These are phyloP conservation scores for Aricia artaxerxes DNA, from an alignment of 2,888 invertebrate genomes.

Conservation along the genomic window DNA sequence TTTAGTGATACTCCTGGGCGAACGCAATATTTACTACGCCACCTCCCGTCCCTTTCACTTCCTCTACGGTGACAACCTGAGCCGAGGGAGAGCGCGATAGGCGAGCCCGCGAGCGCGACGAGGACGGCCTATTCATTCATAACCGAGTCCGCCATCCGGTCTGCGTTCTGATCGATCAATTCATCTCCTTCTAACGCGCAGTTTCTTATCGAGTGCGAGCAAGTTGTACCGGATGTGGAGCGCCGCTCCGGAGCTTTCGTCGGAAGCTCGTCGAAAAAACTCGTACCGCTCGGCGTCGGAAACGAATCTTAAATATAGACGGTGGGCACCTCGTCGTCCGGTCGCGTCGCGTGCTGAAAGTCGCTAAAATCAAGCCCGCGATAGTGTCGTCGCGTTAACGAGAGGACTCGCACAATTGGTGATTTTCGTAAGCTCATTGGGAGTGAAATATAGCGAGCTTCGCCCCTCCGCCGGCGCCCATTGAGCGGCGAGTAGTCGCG, in stretches of 20 bases:
- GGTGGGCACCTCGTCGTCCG: constrained; percentile 29
- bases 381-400: constrained; percentile 49
- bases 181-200: constrained; percentile 77
- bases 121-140: constrained; percentile 77
- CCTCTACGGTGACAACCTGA: constrained; percentile 77
- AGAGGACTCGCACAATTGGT: constrained; percentile 72
- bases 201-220: constrained; percentile 73
- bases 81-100: constrained; percentile 61
- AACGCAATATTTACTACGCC: constrained; percentile 79
- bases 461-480: constrained; percentile 77
- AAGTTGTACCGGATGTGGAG: constrained; percentile 75
- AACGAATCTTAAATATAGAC: constrained; percentile 46
- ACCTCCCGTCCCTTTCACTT: constrained; percentile 79
- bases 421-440: constrained; percentile 75
- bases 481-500: constrained; percentile 72
- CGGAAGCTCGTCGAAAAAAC: constrained; percentile 70
- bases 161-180: constrained; percentile 73
- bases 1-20: constrained; percentile 64
- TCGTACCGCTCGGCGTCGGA: constrained; percentile 55
- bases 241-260: constrained; percentile 63
- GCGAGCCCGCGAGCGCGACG: constrained; percentile 54
- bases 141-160: constrained; percentile 79
- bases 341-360: constrained; percentile 29
- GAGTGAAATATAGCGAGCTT: constrained; percentile 71
- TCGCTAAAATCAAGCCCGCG: constrained; percentile 29